Base-by-base conservation (phyloP, 2,888 invertebrate genomes). In the Patella pellucida region DNA sequence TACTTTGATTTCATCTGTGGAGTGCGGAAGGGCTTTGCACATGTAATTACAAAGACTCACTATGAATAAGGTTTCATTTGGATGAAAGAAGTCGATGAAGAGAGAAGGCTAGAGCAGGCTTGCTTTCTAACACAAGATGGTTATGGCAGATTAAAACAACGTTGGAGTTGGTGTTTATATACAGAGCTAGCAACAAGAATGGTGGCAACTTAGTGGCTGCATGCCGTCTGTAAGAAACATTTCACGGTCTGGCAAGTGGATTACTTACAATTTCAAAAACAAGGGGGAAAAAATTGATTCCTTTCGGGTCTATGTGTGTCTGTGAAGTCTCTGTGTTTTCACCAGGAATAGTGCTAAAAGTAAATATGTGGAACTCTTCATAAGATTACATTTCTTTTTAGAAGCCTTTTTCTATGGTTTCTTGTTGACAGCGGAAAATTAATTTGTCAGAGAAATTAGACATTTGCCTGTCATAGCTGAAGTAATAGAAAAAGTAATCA, bases 1-100 rank as follows among this genome's bases (percentile, higher is more conserved):
- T 81, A 77, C 79, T 75, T 69, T 69, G 81, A 81, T 78, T 79
- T 71, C 71, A 72, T 75, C 77, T 69, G 67, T 72, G 71, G 71
- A 76, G 69, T 68, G 73, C 56, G 71, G 56, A 70, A 72, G 74
- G 71, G 74, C 74, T 76, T 75, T 78, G 76, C 76, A 76, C 78
- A 68, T 71, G 78, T 78, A 78, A 78, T 78, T 78, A 78, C 74
- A 75, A 75, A 74, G 78, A 71, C 54, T 41, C 68, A 67, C 67
- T 54, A 50, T 52, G 72, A 74, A 69, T 70, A 76, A 76, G 69
- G 73, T 50, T 73, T 73, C 73, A 67, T 70, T 71, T 76, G 75
- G 71, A 71, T 75, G 76, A 52, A 67, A 41, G 67, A 70, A 67
- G 68, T 70, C 56, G 73, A 69, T 62, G 69, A 67, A 69, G 72